Evolutionary conservation across 2,113 vertebrate genomes (phyloP).

Genomic region (Orientallactaga bullata): DNA sequence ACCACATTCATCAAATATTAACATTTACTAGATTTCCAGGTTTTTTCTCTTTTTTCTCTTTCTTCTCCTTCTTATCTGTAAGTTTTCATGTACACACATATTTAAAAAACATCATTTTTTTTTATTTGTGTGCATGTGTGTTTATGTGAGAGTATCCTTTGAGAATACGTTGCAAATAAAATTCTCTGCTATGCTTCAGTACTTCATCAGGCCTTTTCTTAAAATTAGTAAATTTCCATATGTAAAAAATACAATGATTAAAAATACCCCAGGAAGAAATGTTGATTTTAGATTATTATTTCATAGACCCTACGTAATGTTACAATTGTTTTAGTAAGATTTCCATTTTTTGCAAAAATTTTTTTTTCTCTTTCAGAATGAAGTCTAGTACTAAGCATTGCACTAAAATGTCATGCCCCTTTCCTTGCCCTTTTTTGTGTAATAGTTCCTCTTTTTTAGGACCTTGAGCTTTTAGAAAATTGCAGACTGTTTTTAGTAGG

Average conservation of each 20-base stretch:
- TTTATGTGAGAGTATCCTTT: neutral
- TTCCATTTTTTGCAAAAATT: neutral
- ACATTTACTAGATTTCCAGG: neutral
- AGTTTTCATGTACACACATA: neutral
- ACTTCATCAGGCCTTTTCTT: neutral
- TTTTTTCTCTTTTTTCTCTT: neutral
- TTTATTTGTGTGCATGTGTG: neutral
- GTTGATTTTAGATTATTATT: neutral
- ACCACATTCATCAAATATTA: neutral
- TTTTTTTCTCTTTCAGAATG: constrained; percentile 16
- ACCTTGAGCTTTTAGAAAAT: constrained; percentile 24
- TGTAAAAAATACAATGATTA: neutral
- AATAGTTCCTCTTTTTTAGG: neutral
- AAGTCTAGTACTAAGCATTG: neutral
- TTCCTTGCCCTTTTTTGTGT: neutral
- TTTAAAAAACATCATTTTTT: neutral
- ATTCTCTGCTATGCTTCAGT: neutral
- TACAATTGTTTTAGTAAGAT: neutral
- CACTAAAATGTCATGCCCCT: neutral
- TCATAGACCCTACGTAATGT: constrained; percentile 10
- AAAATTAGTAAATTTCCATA: neutral
- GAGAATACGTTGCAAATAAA: neutral
- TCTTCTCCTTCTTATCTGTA: neutral
- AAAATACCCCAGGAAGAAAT: neutral
- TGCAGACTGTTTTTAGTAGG: neutral